Conservation (phyloP, 2,113 vertebrate species). For the Tympanuchus pallidicinctus region DNA sequence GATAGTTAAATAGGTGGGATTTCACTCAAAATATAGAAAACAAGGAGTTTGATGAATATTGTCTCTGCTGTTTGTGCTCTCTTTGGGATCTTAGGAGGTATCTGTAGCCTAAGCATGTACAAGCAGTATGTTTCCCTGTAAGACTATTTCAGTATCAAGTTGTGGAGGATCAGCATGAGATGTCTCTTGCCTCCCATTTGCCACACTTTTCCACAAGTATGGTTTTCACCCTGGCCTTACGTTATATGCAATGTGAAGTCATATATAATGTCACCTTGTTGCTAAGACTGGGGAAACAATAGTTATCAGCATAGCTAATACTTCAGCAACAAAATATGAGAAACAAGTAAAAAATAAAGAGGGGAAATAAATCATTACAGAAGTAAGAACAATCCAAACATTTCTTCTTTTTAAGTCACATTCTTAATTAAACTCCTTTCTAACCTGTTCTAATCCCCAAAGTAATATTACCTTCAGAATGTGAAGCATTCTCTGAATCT, state of each 20-base stretch:
- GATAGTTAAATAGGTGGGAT: background rate
- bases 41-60: background rate
- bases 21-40: background rate
- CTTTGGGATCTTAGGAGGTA: background rate
- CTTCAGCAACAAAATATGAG: background rate
- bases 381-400: background rate
- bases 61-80: background rate
- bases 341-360: background rate
- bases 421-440: background rate
- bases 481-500: background rate
- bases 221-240: background rate
- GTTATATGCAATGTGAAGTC: background rate
- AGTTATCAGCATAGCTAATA: background rate
- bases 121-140: background rate
- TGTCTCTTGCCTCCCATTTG: background rate
- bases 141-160: background rate
- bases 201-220: background rate
- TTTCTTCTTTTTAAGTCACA: background rate
- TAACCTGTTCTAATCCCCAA: background rate
- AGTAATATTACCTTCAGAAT: background rate
- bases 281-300: background rate
- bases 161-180: background rate
- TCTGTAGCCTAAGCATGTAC: background rate
- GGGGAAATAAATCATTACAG: accelerated
- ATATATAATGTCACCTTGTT: background rate